Evolutionary conservation across 2,113 vertebrate species (phyloP).

Genomic region (Macquaria ambigua): DNA sequence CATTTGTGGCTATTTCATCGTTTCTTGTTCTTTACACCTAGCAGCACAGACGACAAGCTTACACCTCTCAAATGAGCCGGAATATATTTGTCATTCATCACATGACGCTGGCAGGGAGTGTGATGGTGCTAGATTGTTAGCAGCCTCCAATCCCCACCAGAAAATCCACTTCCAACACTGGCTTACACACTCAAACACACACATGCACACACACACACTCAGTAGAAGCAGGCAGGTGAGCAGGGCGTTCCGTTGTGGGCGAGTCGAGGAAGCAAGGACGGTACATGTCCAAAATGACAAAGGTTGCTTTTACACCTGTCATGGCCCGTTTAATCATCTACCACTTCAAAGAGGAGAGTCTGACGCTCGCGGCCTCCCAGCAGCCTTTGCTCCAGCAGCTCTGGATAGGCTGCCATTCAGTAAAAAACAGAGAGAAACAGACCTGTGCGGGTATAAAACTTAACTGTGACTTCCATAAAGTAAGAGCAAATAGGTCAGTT

Average conservation of each 20-base stretch:
- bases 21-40: neutral
- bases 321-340: constrained; percentile 98
- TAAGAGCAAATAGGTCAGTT: constrained; percentile 72
- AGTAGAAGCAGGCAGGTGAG: constrained; percentile 67
- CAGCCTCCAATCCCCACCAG: constrained; percentile 3
- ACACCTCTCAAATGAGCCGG: neutral
- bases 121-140: constrained; percentile 25
- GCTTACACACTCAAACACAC: constrained; percentile 18
- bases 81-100: constrained; percentile 30
- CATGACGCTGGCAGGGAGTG: constrained; percentile 48
- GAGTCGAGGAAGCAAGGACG: constrained; percentile 72
- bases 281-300: constrained; percentile 90
- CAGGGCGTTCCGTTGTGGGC: constrained; percentile 72
- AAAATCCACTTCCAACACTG: constrained; percentile 19
- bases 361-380: constrained; percentile 72
- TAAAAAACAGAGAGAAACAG: constrained; percentile 19
- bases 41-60: neutral
- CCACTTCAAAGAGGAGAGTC: constrained; percentile 92
- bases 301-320: constrained; percentile 99
- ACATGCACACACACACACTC: constrained; percentile 20
- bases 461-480: constrained; percentile 77
- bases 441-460: constrained; percentile 63
- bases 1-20: neutral
- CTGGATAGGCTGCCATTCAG: constrained; percentile 37
- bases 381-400: constrained; percentile 69